Evolutionary conservation across 2,888 invertebrate species (phyloP), one percentile per base, ranked within the genome.

Genomic region (Drepana falcataria): DNA sequence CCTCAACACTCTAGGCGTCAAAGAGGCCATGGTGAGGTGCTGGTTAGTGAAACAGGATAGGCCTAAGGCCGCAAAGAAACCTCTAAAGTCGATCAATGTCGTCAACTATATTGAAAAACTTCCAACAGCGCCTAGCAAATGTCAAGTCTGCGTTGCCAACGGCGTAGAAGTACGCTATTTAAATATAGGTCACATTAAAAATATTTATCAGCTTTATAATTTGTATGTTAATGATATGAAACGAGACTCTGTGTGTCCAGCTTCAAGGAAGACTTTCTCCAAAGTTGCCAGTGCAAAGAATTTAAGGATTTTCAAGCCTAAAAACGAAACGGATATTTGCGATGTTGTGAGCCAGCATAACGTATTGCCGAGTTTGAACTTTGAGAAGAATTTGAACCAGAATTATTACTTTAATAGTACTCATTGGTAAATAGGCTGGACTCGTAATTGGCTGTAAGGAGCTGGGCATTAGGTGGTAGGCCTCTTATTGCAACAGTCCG

Each of bases 231-330:
- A 63, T 53, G 78, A 79, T 9, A 80, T 81, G 75, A 73, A 65
- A 35, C 4, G 9, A 0, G 65, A 64, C 33, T 65, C 63, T 0
- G 9, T 69, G 0, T 55, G 9, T 0, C 75, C 84, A 0, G 85
- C 85, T 0, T 87, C 85, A 0, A 79, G 87, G 5, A 87, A 85
- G 35, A 87, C 87, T 0, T 87, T 87, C 21, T 65, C 77, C 0
- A 83, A 79, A 67, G 85, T 83, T 0, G 56, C 81, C 0, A 54
- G 33, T 34, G 53, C 55, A 9, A 84, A 75, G 33, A 80, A 83
- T 63, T 49, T 87, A 0, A 75, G 74, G 56, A 74, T 87, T 35
- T 85, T 85, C 35, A 84, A 83, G 35, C 74, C 83, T 0, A 85
- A 83, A 51, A 77, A 77, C 52, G 79, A 79, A 0, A 72, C 56